These are phyloP conservation scores for Trachurus trachurus DNA, from an alignment of 2,797 vertebrate genomes.

Conservation along the genomic window DNA sequence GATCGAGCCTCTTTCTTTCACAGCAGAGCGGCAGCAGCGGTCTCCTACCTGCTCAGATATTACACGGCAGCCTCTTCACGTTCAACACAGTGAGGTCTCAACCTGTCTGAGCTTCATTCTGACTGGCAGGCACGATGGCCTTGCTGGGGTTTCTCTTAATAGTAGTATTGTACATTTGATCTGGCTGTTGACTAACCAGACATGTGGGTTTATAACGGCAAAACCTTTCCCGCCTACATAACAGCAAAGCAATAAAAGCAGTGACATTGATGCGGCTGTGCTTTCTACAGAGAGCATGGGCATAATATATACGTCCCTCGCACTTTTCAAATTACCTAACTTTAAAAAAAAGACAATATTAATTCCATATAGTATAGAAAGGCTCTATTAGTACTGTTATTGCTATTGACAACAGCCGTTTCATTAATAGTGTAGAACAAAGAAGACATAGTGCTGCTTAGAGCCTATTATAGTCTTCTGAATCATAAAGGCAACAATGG, in stretches of 20 bases:
- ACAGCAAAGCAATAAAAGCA: slow-evolving; percentile 54
- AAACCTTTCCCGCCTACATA: slow-evolving; percentile 49
- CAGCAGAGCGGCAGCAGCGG: slow-evolving; percentile 8
- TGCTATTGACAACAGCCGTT: no score
- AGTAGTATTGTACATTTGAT: slow-evolving; percentile 52
- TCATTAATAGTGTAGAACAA: no score
- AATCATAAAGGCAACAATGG: no score
- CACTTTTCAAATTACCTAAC: no score
- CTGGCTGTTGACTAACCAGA: slow-evolving; percentile 46
- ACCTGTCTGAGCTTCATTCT: slow-evolving; percentile 61
- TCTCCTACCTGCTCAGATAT: slow-evolving; percentile 38
- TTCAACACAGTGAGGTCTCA: slow-evolving; percentile 65
- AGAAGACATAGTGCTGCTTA: no score
- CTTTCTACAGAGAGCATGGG: slow-evolving; percentile 11
- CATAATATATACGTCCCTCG: no score
- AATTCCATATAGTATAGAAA: no score
- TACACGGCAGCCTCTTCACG: slow-evolving; percentile 26
- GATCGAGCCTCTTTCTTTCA: slow-evolving; percentile 13
- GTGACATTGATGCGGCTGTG: slow-evolving; percentile 43
- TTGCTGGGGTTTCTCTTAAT: slow-evolving; percentile 42
- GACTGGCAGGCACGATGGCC: slow-evolving; percentile 53
- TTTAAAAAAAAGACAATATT: no score
- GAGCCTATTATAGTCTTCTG: no score
- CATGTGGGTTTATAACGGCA: slow-evolving; percentile 26
- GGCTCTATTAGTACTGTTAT: no score